Conservation (phyloP, 1,140 invertebrate genomes). For the Tetragnatha versicolor region DNA sequence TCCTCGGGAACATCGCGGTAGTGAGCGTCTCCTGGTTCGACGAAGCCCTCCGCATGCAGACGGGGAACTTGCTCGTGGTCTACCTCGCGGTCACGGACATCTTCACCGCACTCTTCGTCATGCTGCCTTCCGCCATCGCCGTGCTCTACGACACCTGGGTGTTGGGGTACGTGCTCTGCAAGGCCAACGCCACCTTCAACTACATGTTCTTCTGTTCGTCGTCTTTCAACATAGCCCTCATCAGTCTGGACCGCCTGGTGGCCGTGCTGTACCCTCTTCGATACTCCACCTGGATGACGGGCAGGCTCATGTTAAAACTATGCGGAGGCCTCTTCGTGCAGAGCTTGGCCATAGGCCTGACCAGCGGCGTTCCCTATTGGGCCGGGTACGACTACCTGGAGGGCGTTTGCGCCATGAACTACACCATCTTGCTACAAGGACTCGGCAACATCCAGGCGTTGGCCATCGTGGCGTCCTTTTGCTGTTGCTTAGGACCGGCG, state of each 20-base stretch:
- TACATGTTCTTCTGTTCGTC: too few species aligned
- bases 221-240: slow-evolving; percentile 3
- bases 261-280: slow-evolving; percentile 25
- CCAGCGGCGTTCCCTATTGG: not conserved
- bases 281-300: not conserved
- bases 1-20: not conserved
- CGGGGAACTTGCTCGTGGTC: slow-evolving; percentile 14
- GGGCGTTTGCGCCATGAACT: slow-evolving; percentile 8
- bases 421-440: not conserved
- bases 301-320: not conserved
- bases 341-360: not conserved
- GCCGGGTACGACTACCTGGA: slow-evolving; percentile 21
- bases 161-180: not conserved
- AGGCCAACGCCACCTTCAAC: not conserved
- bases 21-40: not conserved
- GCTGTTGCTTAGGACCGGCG: not conserved
- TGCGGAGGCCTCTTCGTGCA: not conserved
- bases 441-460: too few species aligned
- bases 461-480: not conserved
- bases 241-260: slow-evolving; percentile 22
- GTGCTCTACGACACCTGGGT: slow-evolving; percentile 8
- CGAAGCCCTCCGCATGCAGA: slow-evolving; percentile 10
- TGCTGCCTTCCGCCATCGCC: not conserved
- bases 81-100: slow-evolving; percentile 23
- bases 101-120: slow-evolving; percentile 13